Evolutionary conservation across 2,113 vertebrate genomes (phyloP), one percentile per base, ranked within the genome.

Genomic region (Pelvicachromis taeniatus): DNA sequence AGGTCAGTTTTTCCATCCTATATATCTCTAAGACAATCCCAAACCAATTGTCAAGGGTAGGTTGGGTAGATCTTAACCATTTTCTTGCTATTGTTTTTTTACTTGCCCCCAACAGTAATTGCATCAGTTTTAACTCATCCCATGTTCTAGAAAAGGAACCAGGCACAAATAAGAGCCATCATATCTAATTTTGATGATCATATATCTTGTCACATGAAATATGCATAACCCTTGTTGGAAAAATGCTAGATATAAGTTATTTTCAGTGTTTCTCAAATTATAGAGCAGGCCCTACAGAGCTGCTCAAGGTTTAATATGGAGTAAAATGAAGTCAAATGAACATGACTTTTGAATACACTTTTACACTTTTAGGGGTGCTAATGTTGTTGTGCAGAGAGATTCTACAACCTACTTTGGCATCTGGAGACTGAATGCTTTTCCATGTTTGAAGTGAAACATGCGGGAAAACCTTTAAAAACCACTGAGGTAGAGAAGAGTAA

Each of bases 341-440:
- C 21, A 65, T 14, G 0, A 65, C 2, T 65, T 65, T 65, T 65
- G 2, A 65, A 40, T 6, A 65, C 40, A 65, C 35, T 0, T 63
- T n/a, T 63, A n/a, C 1, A n/a, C n/a, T n/a, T n/a, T n/a, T n/a
- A n/a, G 6, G 59, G 31, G 10, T 65, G n/a, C 7, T 40, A n/a
- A 0, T 65, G 61, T 21, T 65, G 61, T 0, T 40, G 35, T 40
- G 61, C 61, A 21, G 35, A 65, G 0, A 63, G 59, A 65, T 40
- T 33, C 16, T 61, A 61, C 58, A 19, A 33, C 3, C n/a, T n/a
- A n/a, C n/a, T n/a, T n/a, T n/a, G n/a, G n/a, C n/a, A n/a, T n/a
- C n/a, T n/a, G n/a, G n/a, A n/a, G n/a, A n/a, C n/a, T n/a, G n/a
- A n/a, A n/a, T n/a, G n/a, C n/a, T 70, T 45, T 70, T 45, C 65